phyloP scores from a whole-genome alignment of 2,888 invertebrate species.

The Athalia rosae region DNA sequence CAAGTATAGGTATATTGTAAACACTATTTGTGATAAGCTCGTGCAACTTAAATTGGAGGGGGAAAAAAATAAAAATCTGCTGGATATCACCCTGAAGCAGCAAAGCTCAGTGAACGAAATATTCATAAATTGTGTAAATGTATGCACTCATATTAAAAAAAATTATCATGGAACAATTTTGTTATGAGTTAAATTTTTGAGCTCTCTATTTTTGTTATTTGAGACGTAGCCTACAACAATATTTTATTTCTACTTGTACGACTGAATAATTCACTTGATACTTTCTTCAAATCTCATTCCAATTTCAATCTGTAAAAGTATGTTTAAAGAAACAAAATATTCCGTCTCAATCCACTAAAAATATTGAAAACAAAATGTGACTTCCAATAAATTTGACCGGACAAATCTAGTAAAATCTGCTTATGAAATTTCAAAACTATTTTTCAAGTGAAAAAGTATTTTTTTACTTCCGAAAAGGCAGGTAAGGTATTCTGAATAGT shows the following conservation, averaged over 20 bases:
- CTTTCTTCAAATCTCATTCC: neutral
- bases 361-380: neutral
- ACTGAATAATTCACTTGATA: slow-evolving; percentile 17
- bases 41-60: slow-evolving; percentile 8
- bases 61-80: neutral
- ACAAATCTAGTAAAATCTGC: neutral
- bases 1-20: slow-evolving; percentile 1
- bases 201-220: slow-evolving; percentile 38
- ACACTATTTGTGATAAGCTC: slow-evolving; percentile 21
- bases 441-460: neutral
- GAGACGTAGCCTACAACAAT: slow-evolving; percentile 13
- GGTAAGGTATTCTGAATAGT: neutral
- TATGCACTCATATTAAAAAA: slow-evolving; percentile 6
- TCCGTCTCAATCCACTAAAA: neutral
- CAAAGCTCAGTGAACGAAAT: slow-evolving; percentile 1
- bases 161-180: slow-evolving; percentile 19
- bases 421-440: neutral
- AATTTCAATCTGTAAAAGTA: neutral
- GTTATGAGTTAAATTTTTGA: slow-evolving; percentile 22
- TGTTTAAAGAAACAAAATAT: neutral
- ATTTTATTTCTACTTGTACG: neutral
- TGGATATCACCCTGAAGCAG: neutral
- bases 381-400: neutral
- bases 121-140: slow-evolving; percentile 36
- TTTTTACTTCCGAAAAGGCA: neutral